These are phyloP conservation scores for Ctenomys sociabilis DNA, from an alignment of 2,113 vertebrate genomes.

Conservation along the genomic window DNA sequence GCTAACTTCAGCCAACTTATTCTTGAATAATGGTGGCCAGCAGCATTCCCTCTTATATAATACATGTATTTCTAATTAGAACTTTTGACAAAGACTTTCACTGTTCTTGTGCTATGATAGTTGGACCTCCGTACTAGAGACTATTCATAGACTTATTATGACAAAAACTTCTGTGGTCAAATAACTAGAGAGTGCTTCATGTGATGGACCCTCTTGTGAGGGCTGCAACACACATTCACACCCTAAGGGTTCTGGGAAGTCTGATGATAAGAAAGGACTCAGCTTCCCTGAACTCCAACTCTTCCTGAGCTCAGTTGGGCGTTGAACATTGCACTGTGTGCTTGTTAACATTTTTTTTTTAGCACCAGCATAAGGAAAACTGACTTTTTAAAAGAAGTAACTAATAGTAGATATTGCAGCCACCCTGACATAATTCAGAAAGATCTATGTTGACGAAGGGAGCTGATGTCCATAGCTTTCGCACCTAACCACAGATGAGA, in stretches of 20 bases:
- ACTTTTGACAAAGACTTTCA: conserved; percentile 37
- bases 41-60: conserved; percentile 6
- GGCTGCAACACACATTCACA: background rate
- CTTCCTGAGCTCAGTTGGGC: background rate
- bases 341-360: background rate
- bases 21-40: background rate
- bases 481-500: background rate
- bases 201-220: background rate
- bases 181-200: conserved; percentile 6
- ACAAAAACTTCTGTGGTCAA: conserved; percentile 1
- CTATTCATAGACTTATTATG: conserved; percentile 53
- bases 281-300: conserved; percentile 1
- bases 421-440: background rate
- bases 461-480: background rate
- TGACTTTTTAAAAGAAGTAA: background rate
- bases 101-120: background rate
- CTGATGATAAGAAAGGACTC: conserved; percentile 1
- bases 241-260: background rate
- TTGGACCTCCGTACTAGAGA: background rate
- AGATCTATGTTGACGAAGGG: background rate
- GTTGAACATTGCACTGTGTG: background rate
- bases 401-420: background rate
- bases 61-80: conserved; percentile 33
- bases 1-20: conserved; percentile 42
- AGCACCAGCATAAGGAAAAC: background rate